These are phyloP conservation scores for Drosophila lacicola DNA, from an alignment of 2,888 invertebrate species.

Conservation along the genomic window DNA sequence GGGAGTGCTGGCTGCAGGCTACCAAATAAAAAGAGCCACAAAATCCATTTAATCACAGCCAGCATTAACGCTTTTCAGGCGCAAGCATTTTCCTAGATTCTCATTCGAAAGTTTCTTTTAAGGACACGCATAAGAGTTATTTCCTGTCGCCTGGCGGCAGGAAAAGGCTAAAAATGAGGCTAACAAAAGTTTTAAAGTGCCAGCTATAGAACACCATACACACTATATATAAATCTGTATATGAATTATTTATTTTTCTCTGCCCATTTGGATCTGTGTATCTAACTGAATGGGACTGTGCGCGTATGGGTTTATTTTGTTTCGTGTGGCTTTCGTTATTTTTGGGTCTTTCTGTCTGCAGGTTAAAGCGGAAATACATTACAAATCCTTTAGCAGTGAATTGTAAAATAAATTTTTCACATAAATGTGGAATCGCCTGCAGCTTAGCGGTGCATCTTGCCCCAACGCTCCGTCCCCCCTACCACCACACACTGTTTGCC, in stretches of 20 bases:
- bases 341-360: conserved; percentile 48
- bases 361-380: conserved; percentile 62
- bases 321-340: conserved; percentile 19
- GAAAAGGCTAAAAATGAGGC: conserved; percentile 50
- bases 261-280: conserved; percentile 10
- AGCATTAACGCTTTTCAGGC: conserved; percentile 31
- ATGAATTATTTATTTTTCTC: conserved; percentile 65
- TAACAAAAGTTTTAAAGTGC: conserved; percentile 79
- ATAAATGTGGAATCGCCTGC: conserved; percentile 30
- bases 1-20: conserved; percentile 36
- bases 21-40: conserved; percentile 73
- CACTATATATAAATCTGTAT: conserved; percentile 6
- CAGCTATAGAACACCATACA: conserved; percentile 55
- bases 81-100: conserved; percentile 27
- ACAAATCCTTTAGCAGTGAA: conserved; percentile 74
- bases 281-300: conserved; percentile 9
- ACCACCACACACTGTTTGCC: conserved; percentile 5
- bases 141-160: conserved; percentile 61
- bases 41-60: conserved; percentile 69
- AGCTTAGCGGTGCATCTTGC: conserved; percentile 64
- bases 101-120: conserved; percentile 54
- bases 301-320: too few species aligned
- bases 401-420: conserved; percentile 77
- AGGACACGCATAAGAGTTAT: conserved; percentile 71
- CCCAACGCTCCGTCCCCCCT: conserved; percentile 51